phyloP scores from a whole-genome alignment of 2,113 vertebrate species.

The Melanotaenia duboulayi region DNA sequence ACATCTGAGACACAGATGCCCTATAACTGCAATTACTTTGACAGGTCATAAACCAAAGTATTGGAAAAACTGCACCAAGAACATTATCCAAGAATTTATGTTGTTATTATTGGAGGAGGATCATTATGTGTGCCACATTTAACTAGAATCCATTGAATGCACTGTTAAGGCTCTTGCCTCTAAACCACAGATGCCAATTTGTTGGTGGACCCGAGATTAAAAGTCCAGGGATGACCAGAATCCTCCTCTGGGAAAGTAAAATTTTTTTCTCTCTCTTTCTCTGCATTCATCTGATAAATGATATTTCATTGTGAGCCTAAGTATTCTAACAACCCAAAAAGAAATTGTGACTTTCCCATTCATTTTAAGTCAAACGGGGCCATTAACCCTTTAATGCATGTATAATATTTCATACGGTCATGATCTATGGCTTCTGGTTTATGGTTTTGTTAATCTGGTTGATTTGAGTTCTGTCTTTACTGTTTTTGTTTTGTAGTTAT shows the following conservation, averaged over 20 bases:
- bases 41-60: background rate
- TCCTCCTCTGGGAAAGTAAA: background rate
- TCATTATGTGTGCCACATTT: background rate
- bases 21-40: background rate
- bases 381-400: too few relatives aligned
- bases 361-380: too few relatives aligned
- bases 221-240: background rate
- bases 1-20: background rate
- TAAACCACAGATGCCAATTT: background rate
- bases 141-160: background rate
- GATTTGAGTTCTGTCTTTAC: too few relatives aligned
- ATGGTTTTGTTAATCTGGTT: too few relatives aligned
- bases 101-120: background rate
- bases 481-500: too few relatives aligned
- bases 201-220: background rate
- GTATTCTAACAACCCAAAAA: too few relatives aligned
- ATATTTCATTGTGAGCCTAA: background rate
- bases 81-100: background rate
- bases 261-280: too few relatives aligned
- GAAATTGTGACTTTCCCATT: too few relatives aligned
- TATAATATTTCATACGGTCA: too few relatives aligned
- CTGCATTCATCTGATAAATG: background rate
- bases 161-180: background rate
- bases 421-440: too few relatives aligned
- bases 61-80: background rate